phyloP scores from a whole-genome alignment of 2,888 invertebrate species.

The Falcaria lacertinaria region DNA sequence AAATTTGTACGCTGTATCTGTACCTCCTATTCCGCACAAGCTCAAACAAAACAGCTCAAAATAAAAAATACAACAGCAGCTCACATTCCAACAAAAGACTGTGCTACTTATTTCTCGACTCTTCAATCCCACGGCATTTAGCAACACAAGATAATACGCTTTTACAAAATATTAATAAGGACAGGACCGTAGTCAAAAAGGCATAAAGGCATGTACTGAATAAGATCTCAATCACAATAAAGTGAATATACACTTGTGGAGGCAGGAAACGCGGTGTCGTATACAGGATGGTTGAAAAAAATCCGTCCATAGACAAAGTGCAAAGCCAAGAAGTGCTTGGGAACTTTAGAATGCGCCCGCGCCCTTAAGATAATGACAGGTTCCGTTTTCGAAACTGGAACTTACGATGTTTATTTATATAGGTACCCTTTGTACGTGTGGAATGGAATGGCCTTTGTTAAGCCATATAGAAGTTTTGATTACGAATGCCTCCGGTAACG shows the following conservation, averaged over 20 bases:
- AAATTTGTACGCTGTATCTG: too few relatives aligned
- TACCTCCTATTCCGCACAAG: too few relatives aligned
- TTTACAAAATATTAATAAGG: slow-evolving; percentile 50
- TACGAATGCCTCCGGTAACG: too few relatives aligned
- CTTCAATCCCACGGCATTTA: slow-evolving; percentile 54
- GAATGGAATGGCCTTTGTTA: neutral
- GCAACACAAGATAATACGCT: slow-evolving; percentile 52
- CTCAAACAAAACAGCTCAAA: neutral
- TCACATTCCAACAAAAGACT: neutral
- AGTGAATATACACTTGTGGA: slow-evolving; percentile 62
- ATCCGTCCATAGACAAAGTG: neutral
- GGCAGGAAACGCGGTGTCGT: slow-evolving; percentile 77
- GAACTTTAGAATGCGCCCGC: neutral
- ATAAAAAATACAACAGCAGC: neutral
- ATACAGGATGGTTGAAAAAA: slow-evolving; percentile 25
- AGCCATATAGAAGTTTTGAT: neutral
- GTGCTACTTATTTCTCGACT: slow-evolving; percentile 2
- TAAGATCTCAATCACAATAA: slow-evolving; percentile 46
- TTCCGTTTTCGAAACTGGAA: neutral
- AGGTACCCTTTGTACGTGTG: neutral
- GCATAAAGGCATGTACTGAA: slow-evolving; percentile 70
- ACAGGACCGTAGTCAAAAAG: slow-evolving; percentile 68
- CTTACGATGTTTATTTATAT: neutral
- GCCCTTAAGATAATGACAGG: neutral
- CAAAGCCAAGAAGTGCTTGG: slow-evolving; percentile 1